Percentiles rank a stretch among this genome's conserved stretches.
Evolutionary conservation across 2,113 vertebrate genomes (phyloP).

Genomic region (Oncorhynchus mykiss): DNA sequence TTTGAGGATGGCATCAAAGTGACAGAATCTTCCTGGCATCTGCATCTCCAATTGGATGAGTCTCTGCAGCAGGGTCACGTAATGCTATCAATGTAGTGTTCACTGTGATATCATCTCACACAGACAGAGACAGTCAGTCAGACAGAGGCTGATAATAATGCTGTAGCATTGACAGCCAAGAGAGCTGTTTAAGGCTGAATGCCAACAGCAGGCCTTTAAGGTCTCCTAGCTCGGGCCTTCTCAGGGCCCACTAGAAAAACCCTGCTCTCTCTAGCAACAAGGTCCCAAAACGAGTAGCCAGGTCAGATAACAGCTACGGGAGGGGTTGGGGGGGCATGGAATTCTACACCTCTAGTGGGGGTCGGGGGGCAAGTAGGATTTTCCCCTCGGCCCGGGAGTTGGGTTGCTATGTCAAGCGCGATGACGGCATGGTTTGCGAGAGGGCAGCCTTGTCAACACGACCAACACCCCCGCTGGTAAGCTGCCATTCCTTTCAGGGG

Average conservation of each 20-base stretch:
- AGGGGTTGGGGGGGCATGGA: constrained; percentile 45
- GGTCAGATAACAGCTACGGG: constrained; percentile 64
- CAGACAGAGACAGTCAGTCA: constrained; percentile 9
- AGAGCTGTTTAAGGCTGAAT: constrained; percentile 45
- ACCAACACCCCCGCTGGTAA: constrained; percentile 55
- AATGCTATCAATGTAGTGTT: not conserved
- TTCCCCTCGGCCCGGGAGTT: constrained; percentile 20
- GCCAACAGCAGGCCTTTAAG: constrained; percentile 44
- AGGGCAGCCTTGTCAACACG: constrained; percentile 68
- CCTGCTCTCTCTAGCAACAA: constrained; percentile 76
- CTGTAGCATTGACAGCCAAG: constrained; percentile 39
- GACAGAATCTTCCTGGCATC: not conserved
- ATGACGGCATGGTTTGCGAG: constrained; percentile 61
- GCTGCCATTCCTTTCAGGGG: constrained; percentile 30
- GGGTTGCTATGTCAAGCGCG: constrained; percentile 60
- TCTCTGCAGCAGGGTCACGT: not conserved
- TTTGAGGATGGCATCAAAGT: not conserved
- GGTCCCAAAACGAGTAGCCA: constrained; percentile 64
- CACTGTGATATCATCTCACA: constrained; percentile 11
- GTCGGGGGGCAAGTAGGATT: constrained; percentile 27
- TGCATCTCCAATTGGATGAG: not conserved
- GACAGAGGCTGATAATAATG: not conserved
- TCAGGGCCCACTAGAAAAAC: constrained; percentile 51
- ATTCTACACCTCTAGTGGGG: constrained; percentile 55
- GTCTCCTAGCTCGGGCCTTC: not conserved